Conservation (phyloP, 2,113 vertebrate genomes). For the Pollachius pollachius region DNA sequence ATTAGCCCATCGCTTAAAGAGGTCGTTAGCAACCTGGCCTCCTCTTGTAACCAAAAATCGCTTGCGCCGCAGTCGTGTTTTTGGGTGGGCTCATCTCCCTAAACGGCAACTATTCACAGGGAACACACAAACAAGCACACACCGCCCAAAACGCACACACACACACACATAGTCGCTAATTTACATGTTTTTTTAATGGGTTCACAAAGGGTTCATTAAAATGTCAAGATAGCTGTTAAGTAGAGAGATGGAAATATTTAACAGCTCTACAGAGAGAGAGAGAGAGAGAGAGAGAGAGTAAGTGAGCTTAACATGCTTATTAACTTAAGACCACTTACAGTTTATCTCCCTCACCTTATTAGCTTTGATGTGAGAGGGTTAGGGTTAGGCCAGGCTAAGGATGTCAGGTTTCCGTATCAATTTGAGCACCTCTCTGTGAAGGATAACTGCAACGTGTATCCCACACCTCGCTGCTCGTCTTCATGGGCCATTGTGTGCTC, state of each 20-base stretch:
- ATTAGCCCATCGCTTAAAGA: constrained; percentile 52
- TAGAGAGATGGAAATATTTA: constrained; percentile 27
- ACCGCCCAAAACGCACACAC: background rate
- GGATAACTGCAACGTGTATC: background rate
- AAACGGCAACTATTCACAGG: constrained; percentile 46
- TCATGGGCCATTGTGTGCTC: background rate
- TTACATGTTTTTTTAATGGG: constrained; percentile 48
- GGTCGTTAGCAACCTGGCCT: constrained; percentile 62
- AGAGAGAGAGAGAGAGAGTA: background rate
- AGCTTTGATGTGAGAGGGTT: constrained; percentile 20
- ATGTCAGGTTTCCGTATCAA: background rate
- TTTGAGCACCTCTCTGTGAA: background rate
- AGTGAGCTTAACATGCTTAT: no score
- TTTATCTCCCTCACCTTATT: constrained; percentile 11
- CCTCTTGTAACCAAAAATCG: constrained; percentile 12
- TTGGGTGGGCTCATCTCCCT: constrained; percentile 23
- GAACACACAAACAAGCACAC: constrained; percentile 1
- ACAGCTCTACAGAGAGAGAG: constrained; percentile 3
- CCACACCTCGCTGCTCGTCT: background rate
- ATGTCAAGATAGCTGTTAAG: constrained; percentile 38
- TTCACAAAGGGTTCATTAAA: constrained; percentile 44
- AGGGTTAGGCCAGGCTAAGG: constrained; percentile 3
- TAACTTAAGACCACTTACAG: constrained; percentile 3
- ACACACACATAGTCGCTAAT: constrained; percentile 9
- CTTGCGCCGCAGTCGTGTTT: constrained; percentile 12